A percentile compares a stretch with the other conserved stretches of the same genome.
Evolutionary conservation across 2,113 vertebrate genomes (phyloP).

Genomic region (Podilymbus podiceps): DNA sequence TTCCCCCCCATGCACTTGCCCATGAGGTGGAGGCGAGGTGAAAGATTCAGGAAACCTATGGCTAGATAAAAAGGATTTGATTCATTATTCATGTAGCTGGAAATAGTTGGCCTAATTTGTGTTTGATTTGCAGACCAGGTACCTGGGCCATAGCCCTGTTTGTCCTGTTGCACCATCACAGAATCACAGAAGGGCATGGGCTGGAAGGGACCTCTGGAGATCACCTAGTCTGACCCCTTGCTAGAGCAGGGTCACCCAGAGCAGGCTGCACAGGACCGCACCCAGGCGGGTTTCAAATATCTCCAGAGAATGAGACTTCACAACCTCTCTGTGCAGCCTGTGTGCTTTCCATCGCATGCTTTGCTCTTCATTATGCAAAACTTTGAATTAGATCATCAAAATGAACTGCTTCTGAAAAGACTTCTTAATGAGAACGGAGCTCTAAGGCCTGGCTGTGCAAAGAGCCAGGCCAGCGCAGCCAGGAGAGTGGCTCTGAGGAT

Average conservation of each 20-base stretch:
- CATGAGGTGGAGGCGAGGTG: not conserved
- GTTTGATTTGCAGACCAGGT: not conserved
- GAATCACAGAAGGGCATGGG: too few species aligned
- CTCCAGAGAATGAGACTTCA: too few species aligned
- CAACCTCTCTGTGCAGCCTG: too few species aligned
- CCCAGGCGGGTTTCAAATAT: too few species aligned
- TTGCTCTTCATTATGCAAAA: not conserved
- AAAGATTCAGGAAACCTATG: not conserved
- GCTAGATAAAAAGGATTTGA: not conserved
- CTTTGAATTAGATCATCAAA: not conserved
- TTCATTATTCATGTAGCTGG: not conserved
- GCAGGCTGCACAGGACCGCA: too few species aligned
- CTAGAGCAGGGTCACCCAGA: too few species aligned
- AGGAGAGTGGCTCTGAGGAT: not conserved
- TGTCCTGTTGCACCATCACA: not conserved
- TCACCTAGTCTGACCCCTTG: too few species aligned
- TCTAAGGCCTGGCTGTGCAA: not conserved
- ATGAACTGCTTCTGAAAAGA: not conserved
- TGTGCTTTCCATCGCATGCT: too few species aligned
- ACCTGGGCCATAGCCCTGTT: not conserved
- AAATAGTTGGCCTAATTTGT: not conserved
- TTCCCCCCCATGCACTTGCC: not conserved
- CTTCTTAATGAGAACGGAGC: not conserved
- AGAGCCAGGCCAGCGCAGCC: rapidly evolving
- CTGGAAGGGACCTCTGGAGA: too few species aligned